phyloP scores from a whole-genome alignment of 2,888 invertebrate species.

The Cataglyphis livida region DNA sequence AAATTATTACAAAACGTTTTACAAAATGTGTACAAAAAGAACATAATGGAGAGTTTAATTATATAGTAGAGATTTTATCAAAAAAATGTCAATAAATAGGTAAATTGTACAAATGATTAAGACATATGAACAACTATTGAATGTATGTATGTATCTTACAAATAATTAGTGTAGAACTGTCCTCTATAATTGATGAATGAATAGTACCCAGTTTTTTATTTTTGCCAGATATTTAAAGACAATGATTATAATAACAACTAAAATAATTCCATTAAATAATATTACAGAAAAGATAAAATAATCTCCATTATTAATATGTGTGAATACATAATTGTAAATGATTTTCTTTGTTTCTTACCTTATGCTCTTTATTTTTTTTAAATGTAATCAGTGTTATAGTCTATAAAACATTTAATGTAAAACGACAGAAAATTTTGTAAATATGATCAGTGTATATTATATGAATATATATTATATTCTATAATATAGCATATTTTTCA shows the following conservation, averaged over 20 bases:
- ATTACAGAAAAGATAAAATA: conserved; percentile 26
- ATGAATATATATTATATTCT: not conserved
- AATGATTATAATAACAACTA: conserved; percentile 30
- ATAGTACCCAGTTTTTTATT: not conserved
- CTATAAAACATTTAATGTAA: not conserved
- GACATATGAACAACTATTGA: not conserved
- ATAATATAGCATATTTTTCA: not conserved
- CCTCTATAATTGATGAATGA: not conserved
- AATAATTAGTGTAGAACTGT: not conserved
- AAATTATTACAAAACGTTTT: conserved; percentile 1
- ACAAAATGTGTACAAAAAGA: not conserved
- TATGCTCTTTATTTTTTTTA: not conserved
- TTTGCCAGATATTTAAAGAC: not conserved
- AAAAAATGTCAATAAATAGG: conserved; percentile 1
- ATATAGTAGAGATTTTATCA: conserved; percentile 2
- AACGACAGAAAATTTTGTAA: conserved; percentile 23
- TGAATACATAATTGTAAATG: conserved; percentile 58
- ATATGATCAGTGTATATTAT: conserved; percentile 5
- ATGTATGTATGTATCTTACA: not conserved
- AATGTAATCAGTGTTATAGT: not conserved
- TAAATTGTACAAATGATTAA: conserved; percentile 4
- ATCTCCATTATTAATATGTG: not conserved
- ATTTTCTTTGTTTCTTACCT: conserved; percentile 11
- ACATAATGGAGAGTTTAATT: conserved; percentile 3
- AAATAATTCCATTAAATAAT: conserved; percentile 16